phyloP scores from a whole-genome alignment of 2,113 vertebrate species.

The Eurypyga helias region DNA sequence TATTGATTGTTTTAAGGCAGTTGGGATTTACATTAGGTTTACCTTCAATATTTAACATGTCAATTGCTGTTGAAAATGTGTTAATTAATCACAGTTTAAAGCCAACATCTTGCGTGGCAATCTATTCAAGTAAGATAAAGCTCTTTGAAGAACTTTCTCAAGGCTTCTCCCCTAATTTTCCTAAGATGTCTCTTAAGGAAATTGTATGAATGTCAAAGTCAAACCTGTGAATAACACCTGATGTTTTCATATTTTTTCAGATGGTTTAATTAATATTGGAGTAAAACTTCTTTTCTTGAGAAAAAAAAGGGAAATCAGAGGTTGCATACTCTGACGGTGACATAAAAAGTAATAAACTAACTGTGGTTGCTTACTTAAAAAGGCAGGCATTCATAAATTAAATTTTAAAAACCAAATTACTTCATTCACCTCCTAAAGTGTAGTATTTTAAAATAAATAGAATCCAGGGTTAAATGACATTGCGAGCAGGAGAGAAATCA shows the following conservation, averaged over 20 bases:
- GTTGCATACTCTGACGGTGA: background rate
- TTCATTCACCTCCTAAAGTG: background rate
- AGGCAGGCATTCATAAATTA: background rate
- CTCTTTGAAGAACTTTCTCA: background rate
- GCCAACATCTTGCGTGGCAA: background rate
- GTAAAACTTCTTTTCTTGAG: background rate
- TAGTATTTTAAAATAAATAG: constrained; percentile 40
- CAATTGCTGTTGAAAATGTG: background rate
- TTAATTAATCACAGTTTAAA: background rate
- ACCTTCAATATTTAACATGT: background rate
- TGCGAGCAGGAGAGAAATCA: constrained; percentile 36
- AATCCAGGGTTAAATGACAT: constrained; percentile 63
- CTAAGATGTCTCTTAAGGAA: background rate
- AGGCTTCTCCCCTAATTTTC: background rate
- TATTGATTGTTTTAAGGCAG: background rate
- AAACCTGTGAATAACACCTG: background rate
- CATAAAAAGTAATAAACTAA: background rate
- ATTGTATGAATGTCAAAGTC: background rate
- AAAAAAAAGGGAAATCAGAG: background rate
- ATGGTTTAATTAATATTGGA: background rate
- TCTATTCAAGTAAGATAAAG: background rate
- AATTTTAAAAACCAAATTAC: background rate
- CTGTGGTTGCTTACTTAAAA: background rate
- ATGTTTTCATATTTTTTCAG: background rate
- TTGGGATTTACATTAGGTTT: background rate